Conservation (phyloP, 2,113 vertebrate genomes). For the Otus sunia region DNA sequence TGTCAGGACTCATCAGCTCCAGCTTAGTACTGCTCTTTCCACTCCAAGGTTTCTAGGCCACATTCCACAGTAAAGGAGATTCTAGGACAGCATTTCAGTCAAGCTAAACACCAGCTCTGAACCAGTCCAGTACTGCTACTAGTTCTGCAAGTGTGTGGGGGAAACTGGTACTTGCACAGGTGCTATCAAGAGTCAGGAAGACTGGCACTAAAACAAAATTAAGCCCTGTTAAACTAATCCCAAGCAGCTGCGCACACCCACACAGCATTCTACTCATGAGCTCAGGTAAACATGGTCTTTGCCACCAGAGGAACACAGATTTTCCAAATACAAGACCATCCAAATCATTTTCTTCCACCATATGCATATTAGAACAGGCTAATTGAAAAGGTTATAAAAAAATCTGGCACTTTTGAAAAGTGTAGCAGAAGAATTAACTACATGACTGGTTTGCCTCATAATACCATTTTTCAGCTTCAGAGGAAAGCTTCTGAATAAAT, state of each 20-base stretch:
- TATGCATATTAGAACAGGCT: not conserved
- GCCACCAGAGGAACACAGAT: not conserved
- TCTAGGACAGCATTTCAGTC: not conserved
- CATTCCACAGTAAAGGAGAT: not conserved
- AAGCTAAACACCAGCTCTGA: not conserved
- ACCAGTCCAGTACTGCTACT: not conserved
- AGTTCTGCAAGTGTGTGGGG: not conserved
- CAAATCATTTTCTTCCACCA: not conserved
- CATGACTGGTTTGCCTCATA: not conserved
- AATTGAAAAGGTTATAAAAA: not conserved
- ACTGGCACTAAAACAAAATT: not conserved
- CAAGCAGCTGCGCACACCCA: not conserved
- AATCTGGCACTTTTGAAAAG: not conserved
- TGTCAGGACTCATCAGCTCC: conserved; percentile 22
- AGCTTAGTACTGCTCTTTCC: not conserved
- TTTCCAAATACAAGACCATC: not conserved
- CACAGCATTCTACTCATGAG: not conserved
- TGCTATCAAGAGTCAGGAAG: not conserved
- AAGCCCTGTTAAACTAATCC: not conserved
- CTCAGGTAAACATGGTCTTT: not conserved
- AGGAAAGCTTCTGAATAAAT: not conserved
- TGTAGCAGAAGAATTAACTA: not conserved
- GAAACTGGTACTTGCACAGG: not conserved
- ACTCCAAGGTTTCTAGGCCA: not conserved
- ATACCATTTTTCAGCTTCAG: not conserved